A percentile compares a stretch with the other conserved stretches of the same genome.
phyloP scores from a whole-genome alignment of 2,797 vertebrate genomes.

The Tangara arthus region DNA sequence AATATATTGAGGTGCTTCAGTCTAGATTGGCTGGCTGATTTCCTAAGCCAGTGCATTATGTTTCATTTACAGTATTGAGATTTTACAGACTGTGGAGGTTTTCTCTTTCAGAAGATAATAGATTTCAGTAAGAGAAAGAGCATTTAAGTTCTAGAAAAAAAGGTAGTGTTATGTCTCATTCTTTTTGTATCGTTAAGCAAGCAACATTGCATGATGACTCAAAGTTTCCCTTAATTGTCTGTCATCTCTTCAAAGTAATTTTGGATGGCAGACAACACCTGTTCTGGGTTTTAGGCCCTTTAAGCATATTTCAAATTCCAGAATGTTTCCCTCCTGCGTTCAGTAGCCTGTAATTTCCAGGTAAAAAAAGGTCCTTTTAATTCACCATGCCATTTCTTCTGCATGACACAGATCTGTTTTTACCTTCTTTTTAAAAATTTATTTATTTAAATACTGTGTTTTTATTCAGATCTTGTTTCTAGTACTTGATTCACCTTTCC shows the following conservation, averaged over 20 bases:
- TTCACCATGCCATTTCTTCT: not conserved
- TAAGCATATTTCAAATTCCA: conserved; percentile 19
- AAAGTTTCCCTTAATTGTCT: not conserved
- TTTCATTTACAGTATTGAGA: not conserved
- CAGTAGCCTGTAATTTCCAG: not conserved
- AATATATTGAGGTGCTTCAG: not conserved
- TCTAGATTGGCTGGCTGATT: not conserved
- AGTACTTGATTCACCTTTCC: not conserved
- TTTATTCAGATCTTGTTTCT: not conserved
- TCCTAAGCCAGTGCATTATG: not conserved
- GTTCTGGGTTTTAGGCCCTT: conserved; percentile 1
- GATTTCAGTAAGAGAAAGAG: not conserved
- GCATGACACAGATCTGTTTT: not conserved
- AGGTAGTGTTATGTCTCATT: not conserved
- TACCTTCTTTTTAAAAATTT: not conserved
- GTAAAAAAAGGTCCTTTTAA: not conserved
- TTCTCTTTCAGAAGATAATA: not conserved
- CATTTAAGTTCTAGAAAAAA: not conserved
- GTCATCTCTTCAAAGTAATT: not conserved
- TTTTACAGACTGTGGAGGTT: not conserved
- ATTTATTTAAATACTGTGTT: not conserved
- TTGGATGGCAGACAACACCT: not conserved
- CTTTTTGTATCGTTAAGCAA: not conserved
- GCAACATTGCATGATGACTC: not conserved
- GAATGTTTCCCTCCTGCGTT: not conserved